Evolutionary conservation across 1,140 invertebrate genomes (phyloP).

Genomic region (Eubasilissa regina): DNA sequence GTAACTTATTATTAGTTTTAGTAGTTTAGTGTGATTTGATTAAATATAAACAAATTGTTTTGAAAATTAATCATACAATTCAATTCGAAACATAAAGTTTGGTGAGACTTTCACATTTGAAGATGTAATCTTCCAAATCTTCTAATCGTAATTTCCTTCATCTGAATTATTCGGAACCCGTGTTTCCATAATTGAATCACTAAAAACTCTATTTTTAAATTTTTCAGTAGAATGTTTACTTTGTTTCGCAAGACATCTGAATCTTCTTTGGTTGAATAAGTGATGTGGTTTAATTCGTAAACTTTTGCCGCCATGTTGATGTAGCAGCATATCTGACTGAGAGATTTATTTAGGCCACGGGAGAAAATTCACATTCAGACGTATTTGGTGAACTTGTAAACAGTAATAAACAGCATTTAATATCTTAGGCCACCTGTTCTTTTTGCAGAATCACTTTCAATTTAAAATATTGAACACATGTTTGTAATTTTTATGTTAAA

Average conservation of each 20-base stretch:
- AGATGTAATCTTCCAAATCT: too few relatives aligned
- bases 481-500: too few relatives aligned
- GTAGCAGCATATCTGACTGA: background rate
- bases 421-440: background rate
- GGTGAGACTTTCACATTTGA: too few relatives aligned
- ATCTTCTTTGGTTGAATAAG: background rate
- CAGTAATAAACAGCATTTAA: background rate
- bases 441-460: background rate
- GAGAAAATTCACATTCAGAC: conserved; percentile 6
- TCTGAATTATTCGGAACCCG: too few relatives aligned
- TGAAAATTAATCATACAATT: too few relatives aligned
- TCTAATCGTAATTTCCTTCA: too few relatives aligned
- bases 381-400: conserved; percentile 33
- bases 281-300: background rate
- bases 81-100: too few relatives aligned
- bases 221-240: background rate
- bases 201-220: conserved; percentile 4
- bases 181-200: background rate
- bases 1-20: too few relatives aligned
- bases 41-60: too few relatives aligned
- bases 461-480: too few relatives aligned
- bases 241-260: background rate
- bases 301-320: conserved; percentile 14
- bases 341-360: conserved; percentile 2
- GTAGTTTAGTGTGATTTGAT: too few relatives aligned